Evolutionary conservation across 2,113 vertebrate genomes (phyloP), one percentile per base, ranked within the genome.

Genomic region (Sorex fumeus): DNA sequence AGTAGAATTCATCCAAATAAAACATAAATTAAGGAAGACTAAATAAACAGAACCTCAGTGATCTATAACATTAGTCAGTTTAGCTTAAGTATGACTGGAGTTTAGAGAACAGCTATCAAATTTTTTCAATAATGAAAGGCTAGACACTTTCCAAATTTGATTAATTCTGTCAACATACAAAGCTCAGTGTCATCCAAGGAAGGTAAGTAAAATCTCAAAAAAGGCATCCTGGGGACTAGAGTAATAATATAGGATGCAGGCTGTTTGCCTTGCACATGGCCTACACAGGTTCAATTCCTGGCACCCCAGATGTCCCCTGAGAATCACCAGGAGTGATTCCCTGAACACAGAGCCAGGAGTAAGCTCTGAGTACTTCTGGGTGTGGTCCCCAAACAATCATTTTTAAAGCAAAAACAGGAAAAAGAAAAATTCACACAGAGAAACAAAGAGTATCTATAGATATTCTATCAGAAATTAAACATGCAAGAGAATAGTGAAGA

Each of bases 1-100:
- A 71, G 87, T 40, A 91, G 18, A 72, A 77, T 23, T 6, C 60
- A 87, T 28, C 8, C 34, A 91, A 90, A 76, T 70, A 8, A 94
- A 83, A 70, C 36, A 82, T 28, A 89, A 47, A 77, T 4, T 27
- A 43, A 25, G 43, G 60, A 27, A 66, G 2, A 45, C 12, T 57
- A 34, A 77, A 10, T 36, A 50, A 71, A 28, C 2, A 94, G 28
- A 71, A 36, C 8, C 12, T 70, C 40, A 77, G 25, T 76, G 69
- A 75, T 6, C 32, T 86, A 28, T 66, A 66, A 66, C 1, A 66
- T 57, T 15, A 75, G 50, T n/a, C 28, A 75, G 23, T 70, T 47
- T 80, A 81, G 77, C 30, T 72, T 27, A 25, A 18, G 32, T 43
- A 36, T 36, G 21, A 43, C 11, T 62, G 32, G 76, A 69, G 28